These are phyloP conservation scores for Drosophila saltans DNA, from an alignment of 1,140 invertebrate genomes.

Conservation along the genomic window DNA sequence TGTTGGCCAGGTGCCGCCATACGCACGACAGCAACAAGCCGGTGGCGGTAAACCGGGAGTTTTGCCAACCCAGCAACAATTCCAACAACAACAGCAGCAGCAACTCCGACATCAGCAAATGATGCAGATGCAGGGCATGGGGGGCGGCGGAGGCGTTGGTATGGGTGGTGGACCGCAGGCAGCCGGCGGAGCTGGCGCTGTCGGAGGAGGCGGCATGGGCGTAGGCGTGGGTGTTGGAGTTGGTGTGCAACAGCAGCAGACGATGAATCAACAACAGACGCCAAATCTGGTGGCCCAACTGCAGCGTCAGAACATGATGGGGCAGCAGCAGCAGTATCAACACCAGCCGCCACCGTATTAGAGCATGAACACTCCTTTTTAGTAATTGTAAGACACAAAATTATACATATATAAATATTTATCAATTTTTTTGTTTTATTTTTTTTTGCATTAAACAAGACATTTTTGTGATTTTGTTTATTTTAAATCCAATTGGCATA, in stretches of 20 bases:
- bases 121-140: conserved; percentile 82
- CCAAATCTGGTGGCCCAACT: conserved; percentile 87
- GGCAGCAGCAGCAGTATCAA: conserved; percentile 78
- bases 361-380: conserved; percentile 30
- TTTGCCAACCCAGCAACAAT: conserved; percentile 70
- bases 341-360: conserved; percentile 70
- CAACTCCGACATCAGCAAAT: conserved; percentile 83
- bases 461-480: conserved; percentile 39
- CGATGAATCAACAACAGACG: conserved; percentile 85
- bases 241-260: conserved; percentile 82
- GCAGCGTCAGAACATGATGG: conserved; percentile 85
- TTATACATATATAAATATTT: conserved; percentile 57
- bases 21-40: conserved; percentile 74
- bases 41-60: conserved; percentile 78
- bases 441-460: conserved; percentile 65
- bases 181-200: conserved; percentile 47
- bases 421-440: conserved; percentile 62
- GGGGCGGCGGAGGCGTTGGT: conserved; percentile 52
- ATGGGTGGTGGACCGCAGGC: conserved; percentile 60
- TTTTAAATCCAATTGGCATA: neutral
- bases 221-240: conserved; percentile 50
- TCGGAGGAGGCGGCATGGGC: conserved; percentile 53
- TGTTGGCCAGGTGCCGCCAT: conserved; percentile 83
- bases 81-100: conserved; percentile 80
- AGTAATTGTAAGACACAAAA: conserved; percentile 46